Percentiles rank a stretch among this genome's conserved stretches.
phyloP scores from a whole-genome alignment of 2,797 vertebrate genomes.

The Lutjanus campechanus region DNA sequence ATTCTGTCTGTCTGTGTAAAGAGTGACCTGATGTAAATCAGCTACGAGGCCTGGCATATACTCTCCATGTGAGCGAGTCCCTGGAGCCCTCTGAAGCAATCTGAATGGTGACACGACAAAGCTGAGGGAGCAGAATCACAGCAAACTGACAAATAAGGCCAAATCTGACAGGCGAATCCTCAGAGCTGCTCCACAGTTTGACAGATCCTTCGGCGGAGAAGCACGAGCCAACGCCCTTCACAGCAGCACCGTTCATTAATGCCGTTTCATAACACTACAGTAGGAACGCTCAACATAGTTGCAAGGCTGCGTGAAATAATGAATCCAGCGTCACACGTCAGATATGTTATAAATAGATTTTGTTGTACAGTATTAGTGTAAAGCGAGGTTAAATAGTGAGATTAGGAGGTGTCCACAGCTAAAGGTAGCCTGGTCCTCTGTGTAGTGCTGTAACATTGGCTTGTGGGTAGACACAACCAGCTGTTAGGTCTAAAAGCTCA shows the following conservation, averaged over 20 bases:
- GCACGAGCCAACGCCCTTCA: constrained; percentile 64
- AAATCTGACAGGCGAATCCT: constrained; percentile 79
- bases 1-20: constrained; percentile 38
- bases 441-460: constrained; percentile 23
- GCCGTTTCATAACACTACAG: constrained; percentile 56
- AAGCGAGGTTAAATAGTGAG: constrained; percentile 16
- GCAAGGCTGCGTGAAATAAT: constrained; percentile 23
- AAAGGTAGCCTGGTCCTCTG: constrained; percentile 19
- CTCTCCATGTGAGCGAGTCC: constrained; percentile 51
- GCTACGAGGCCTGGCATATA: constrained; percentile 39
- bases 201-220: constrained; percentile 69
- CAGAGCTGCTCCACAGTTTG: constrained; percentile 60
- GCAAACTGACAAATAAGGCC: constrained; percentile 79
- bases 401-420: background rate
- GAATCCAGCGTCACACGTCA: background rate
- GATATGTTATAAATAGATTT: background rate
- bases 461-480: constrained; percentile 58
- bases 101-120: constrained; percentile 70
- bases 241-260: constrained; percentile 44
- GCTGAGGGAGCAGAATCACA: constrained; percentile 75
- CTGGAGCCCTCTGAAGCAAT: constrained; percentile 63
- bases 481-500: constrained; percentile 71
- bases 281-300: constrained; percentile 25
- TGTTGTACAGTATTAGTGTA: background rate
- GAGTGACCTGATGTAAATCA: constrained; percentile 70